A percentile compares a stretch with the other conserved stretches of the same genome.
These are phyloP conservation scores for Phragmatobia fuliginosa DNA, from an alignment of 2,888 invertebrate species.

Conservation along the genomic window DNA sequence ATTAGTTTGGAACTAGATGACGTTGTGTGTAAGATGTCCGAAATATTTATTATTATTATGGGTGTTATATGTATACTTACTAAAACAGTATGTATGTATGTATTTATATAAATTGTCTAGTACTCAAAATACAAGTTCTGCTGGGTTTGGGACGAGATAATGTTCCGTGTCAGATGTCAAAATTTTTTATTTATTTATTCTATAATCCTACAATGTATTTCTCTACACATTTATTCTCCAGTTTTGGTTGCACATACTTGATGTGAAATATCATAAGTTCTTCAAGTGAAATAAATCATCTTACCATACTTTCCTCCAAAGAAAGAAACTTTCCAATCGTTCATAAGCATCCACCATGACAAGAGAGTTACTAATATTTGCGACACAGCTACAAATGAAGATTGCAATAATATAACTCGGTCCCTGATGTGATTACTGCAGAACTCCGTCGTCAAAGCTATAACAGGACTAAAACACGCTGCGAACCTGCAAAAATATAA, in stretches of 20 bases:
- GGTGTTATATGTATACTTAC: no score
- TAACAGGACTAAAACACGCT: constrained; percentile 65
- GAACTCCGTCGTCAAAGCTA: constrained; percentile 70
- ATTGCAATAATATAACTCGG: constrained; percentile 66
- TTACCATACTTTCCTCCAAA: constrained; percentile 68
- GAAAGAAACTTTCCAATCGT: constrained; percentile 66
- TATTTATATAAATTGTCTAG: no score
- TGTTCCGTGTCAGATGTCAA: no score
- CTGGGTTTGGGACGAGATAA: no score
- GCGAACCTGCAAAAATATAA: constrained; percentile 64
- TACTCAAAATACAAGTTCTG: no score
- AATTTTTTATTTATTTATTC: no score
- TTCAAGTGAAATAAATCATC: constrained; percentile 15
- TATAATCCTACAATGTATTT: background rate
- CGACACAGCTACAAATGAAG: constrained; percentile 62
- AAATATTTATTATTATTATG: no score
- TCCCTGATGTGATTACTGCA: constrained; percentile 72
- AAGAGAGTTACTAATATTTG: constrained; percentile 64
- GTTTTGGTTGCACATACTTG: background rate
- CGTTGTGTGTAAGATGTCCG: no score
- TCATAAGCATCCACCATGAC: constrained; percentile 68
- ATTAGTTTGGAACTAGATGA: no score
- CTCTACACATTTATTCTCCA: background rate
- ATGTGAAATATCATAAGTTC: background rate
- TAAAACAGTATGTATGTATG: no score